Evolutionary conservation across 2,113 vertebrate species (phyloP).

Genomic region (Heterocephalus glaber): DNA sequence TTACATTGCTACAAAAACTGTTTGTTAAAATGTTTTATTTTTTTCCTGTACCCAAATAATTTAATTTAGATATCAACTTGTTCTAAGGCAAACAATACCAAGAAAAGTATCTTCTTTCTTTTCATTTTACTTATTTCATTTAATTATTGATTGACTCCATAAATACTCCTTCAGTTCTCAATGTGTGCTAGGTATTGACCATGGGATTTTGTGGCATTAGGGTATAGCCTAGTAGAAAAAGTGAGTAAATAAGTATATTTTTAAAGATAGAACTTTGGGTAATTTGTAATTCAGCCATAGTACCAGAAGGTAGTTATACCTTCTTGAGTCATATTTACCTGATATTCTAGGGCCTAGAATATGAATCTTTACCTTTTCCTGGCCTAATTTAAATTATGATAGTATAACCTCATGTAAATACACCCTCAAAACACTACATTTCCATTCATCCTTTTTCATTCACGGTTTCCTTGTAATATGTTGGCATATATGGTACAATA

Average conservation of each 20-base stretch:
- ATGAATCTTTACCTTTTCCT: background rate
- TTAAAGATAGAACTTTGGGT: background rate
- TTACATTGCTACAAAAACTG: background rate
- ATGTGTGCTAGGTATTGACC: background rate
- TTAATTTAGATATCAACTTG: background rate
- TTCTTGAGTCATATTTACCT: background rate
- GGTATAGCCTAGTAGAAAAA: background rate
- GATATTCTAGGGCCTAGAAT: background rate
- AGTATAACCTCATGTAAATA: background rate
- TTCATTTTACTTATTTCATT: slow-evolving; percentile 7
- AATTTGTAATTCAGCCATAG: background rate
- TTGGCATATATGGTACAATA: background rate
- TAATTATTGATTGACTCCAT: slow-evolving; percentile 11
- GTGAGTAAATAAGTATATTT: background rate
- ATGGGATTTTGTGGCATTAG: background rate
- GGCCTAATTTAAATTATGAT: background rate
- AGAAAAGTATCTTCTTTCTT: background rate
- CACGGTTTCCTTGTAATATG: background rate
- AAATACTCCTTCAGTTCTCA: slow-evolving; percentile 26
- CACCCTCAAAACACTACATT: background rate
- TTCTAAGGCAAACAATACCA: background rate
- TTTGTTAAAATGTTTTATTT: background rate
- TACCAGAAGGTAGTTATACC: background rate
- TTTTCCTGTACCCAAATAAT: background rate
- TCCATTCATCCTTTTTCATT: background rate